These are phyloP conservation scores for Zeugodacus cucurbitae DNA, from an alignment of 1,140 invertebrate species.

Conservation along the genomic window DNA sequence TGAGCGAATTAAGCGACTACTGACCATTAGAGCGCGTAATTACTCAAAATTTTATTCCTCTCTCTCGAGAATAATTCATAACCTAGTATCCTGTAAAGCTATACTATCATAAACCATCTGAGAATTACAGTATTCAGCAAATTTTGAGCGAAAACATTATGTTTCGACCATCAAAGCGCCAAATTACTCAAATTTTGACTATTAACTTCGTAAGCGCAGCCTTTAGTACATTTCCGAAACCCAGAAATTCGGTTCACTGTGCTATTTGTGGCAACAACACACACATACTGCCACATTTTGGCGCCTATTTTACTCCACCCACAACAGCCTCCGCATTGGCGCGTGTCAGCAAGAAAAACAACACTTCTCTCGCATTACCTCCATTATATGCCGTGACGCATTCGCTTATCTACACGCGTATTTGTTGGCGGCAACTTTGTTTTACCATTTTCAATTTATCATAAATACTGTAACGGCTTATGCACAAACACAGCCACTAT, in stretches of 20 bases:
- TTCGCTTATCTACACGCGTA: background rate
- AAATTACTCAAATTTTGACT: no score
- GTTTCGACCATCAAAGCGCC: no score
- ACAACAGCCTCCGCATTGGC: background rate
- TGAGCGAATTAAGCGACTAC: background rate
- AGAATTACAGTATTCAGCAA: no score
- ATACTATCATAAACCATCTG: no score
- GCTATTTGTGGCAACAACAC: background rate
- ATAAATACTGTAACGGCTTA: background rate
- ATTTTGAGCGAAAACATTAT: no score
- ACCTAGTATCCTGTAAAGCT: no score
- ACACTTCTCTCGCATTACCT: background rate
- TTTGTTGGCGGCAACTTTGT: background rate
- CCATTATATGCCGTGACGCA: background rate
- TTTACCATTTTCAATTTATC: background rate
- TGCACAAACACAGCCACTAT: background rate
- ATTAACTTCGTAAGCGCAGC: no score
- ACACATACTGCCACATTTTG: background rate
- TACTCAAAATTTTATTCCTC: background rate
- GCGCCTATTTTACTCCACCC: background rate
- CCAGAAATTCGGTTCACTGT: background rate
- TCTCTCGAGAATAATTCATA: background rate
- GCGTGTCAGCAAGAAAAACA: background rate
- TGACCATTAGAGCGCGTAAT: background rate
- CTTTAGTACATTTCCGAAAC: background rate